phyloP scores from a whole-genome alignment of 2,113 vertebrate genomes.

The Sinocyclocheilus grahami region DNA sequence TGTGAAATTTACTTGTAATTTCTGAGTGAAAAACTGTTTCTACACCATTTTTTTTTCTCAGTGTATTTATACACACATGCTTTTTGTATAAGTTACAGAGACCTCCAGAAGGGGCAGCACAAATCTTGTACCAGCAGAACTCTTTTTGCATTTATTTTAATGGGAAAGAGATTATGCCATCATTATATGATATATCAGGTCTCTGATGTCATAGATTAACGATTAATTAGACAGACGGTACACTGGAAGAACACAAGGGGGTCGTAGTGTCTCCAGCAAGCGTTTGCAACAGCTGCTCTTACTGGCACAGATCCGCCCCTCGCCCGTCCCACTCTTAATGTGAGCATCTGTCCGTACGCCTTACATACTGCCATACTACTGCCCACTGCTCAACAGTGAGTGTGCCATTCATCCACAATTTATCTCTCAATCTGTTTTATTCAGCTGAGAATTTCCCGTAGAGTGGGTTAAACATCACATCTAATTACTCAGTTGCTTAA shows the following conservation, averaged over 20 bases:
- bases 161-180: conserved; percentile 4
- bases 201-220: conserved; percentile 37
- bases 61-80: too few relatives aligned
- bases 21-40: too few relatives aligned
- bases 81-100: neutral
- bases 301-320: neutral
- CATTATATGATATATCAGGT: conserved; percentile 14
- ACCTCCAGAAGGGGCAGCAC: neutral
- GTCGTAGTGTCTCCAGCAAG: neutral
- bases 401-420: neutral
- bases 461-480: conserved; percentile 8
- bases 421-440: conserved; percentile 20
- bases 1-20: too few relatives aligned
- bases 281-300: conserved; percentile 32
- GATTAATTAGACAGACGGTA: neutral
- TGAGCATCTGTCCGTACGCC: conserved; percentile 29
- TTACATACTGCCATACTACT: neutral
- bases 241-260: neutral
- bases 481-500: conserved; percentile 9
- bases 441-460: neutral
- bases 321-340: conserved; percentile 19
- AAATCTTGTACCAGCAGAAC: neutral
- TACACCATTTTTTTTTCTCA: too few relatives aligned
- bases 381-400: neutral
- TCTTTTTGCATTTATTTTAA: neutral